Evolutionary conservation across 2,113 vertebrate species (phyloP).

Genomic region (Epinephelus cyanopodus): DNA sequence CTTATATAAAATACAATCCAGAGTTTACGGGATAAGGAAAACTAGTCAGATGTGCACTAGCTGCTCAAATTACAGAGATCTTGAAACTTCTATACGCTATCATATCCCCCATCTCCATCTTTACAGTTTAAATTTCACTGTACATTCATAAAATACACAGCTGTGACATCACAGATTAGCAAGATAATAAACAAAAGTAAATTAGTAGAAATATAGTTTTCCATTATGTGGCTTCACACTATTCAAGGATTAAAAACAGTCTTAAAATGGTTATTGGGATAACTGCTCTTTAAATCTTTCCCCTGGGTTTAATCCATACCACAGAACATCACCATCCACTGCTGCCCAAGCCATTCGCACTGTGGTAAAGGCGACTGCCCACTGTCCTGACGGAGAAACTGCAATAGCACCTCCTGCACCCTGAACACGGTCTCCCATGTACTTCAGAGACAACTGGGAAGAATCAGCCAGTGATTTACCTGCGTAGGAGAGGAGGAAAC

Average conservation of each 20-base stretch:
- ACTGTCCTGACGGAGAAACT: constrained; percentile 78
- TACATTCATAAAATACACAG: background rate
- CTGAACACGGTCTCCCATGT: constrained; percentile 80
- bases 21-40: background rate
- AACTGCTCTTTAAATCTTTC: constrained; percentile 69
- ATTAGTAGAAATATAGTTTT: background rate
- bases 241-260: background rate
- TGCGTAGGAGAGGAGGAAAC: constrained; percentile 31
- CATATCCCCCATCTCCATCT: background rate
- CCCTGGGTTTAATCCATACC: constrained; percentile 76
- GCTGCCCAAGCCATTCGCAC: constrained; percentile 80
- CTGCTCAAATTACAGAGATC: background rate
- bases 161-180: background rate
- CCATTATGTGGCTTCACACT: background rate
- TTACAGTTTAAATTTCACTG: background rate
- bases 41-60: background rate
- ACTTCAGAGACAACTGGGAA: constrained; percentile 70
- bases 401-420: constrained; percentile 81
- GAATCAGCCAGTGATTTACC: constrained; percentile 73
- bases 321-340: constrained; percentile 71
- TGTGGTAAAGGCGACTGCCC: constrained; percentile 81
- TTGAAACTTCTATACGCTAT: background rate
- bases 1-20: background rate
- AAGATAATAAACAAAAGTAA: background rate
- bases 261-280: constrained; percentile 8